These are phyloP conservation scores for Lordiphosa collinella DNA, from an alignment of 1,140 invertebrate genomes.

Conservation along the genomic window DNA sequence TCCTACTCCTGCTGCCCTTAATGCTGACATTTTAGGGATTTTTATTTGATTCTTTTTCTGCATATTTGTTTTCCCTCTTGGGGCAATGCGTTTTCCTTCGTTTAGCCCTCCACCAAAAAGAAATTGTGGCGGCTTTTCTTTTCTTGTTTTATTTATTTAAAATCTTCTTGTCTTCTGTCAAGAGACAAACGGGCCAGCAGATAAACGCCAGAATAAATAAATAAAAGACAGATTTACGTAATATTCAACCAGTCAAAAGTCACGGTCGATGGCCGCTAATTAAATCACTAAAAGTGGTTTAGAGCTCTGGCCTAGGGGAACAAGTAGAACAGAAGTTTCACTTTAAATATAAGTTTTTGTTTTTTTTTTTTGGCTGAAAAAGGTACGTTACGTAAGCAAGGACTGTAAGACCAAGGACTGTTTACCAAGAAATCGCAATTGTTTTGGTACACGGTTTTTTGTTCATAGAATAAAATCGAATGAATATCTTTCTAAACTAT, in stretches of 20 bases:
- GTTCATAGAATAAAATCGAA: no score
- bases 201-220: constrained; percentile 19
- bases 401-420: no score
- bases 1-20: background rate
- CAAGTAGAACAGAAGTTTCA: no score
- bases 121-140: constrained; percentile 16
- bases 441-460: no score
- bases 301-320: no score
- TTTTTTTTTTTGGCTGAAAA: no score
- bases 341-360: no score
- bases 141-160: constrained; percentile 27
- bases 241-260: constrained; percentile 49
- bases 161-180: constrained; percentile 4
- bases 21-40: constrained; percentile 34
- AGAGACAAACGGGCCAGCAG: constrained; percentile 4
- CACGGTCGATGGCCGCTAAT: constrained; percentile 38
- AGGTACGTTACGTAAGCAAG: no score
- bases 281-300: constrained; percentile 32
- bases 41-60: constrained; percentile 21
- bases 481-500: no score
- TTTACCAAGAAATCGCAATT: no score
- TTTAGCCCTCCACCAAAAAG: constrained; percentile 13
- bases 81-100: background rate
- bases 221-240: constrained; percentile 31
- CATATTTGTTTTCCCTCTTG: constrained; percentile 12